These are phyloP conservation scores for Intellagama lesueurii DNA, from an alignment of 2,797 vertebrate genomes.

Conservation along the genomic window DNA sequence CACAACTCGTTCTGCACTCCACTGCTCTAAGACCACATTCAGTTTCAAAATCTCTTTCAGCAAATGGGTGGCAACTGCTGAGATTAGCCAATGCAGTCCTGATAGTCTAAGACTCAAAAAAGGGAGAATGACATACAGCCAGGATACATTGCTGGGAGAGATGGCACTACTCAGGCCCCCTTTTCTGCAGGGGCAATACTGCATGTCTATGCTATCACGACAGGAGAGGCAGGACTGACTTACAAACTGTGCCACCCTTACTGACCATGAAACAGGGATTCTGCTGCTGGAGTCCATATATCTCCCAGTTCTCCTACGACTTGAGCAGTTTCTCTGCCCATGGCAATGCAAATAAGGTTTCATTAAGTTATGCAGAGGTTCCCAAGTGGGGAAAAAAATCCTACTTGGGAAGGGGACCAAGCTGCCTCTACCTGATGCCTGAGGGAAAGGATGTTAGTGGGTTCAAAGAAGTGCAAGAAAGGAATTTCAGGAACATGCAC, in stretches of 20 bases:
- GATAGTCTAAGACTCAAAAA: neutral
- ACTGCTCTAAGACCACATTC: neutral
- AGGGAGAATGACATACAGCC: neutral
- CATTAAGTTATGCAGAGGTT: neutral
- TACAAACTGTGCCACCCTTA: neutral
- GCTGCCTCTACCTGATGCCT: neutral
- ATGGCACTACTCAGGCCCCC: neutral
- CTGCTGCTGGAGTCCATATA: neutral
- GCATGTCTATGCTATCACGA: neutral
- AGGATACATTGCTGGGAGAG: too few relatives aligned
- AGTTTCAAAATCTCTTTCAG: neutral
- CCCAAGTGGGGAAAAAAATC: neutral
- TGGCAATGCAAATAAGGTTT: neutral
- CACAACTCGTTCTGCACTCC: neutral
- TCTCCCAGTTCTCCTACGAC: neutral
- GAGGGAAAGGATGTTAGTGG: conserved; percentile 4
- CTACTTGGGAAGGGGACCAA: neutral
- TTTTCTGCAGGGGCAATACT: too few relatives aligned
- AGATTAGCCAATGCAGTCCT: rapidly evolving
- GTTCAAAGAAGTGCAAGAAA: conserved; percentile 14
- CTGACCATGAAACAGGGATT: neutral
- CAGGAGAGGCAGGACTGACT: neutral
- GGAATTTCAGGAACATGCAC: conserved; percentile 9
- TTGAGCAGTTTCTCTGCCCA: neutral
- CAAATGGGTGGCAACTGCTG: conserved; percentile 59